These are phyloP conservation scores for Graphium colonna DNA, from an alignment of 2,888 invertebrate species.

Conservation along the genomic window DNA sequence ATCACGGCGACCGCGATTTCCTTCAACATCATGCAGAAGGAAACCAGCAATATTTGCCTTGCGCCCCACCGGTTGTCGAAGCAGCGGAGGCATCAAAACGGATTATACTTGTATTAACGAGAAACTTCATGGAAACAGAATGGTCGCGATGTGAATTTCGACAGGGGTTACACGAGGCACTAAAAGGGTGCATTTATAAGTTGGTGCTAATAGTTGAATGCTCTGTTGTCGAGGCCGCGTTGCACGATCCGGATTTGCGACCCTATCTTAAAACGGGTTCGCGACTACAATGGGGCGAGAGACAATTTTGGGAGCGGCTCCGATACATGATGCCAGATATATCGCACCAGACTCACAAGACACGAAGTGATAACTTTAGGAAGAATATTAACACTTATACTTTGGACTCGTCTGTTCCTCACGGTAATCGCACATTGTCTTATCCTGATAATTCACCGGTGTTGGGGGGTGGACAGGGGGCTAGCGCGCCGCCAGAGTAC, in stretches of 20 bases:
- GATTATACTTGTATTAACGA: constrained; percentile 91
- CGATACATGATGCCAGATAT: constrained; percentile 93
- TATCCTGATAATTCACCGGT: constrained; percentile 77
- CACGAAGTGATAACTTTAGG: constrained; percentile 82
- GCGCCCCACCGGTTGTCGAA: constrained; percentile 87
- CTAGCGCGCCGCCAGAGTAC: constrained; percentile 75
- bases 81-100: constrained; percentile 94
- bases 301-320: constrained; percentile 96
- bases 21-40: constrained; percentile 81
- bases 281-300: constrained; percentile 92
- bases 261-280: constrained; percentile 93
- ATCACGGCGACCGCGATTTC: constrained; percentile 71
- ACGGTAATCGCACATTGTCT: constrained; percentile 78
- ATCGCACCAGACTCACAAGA: constrained; percentile 78
- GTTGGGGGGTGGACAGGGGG: constrained; percentile 58
- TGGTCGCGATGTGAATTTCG: constrained; percentile 96
- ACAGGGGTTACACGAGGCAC: constrained; percentile 91
- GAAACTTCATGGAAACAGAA: constrained; percentile 94
- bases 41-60: constrained; percentile 80
- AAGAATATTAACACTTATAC: constrained; percentile 93
- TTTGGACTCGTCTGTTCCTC: constrained; percentile 83
- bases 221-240: constrained; percentile 87
- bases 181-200: constrained; percentile 90
- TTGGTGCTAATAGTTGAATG: constrained; percentile 93
- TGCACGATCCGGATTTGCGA: constrained; percentile 91